A percentile compares a stretch with the other conserved stretches of the same genome.
phyloP scores from a whole-genome alignment of 1,140 invertebrate species.

The Trypoxylus dichotomus region DNA sequence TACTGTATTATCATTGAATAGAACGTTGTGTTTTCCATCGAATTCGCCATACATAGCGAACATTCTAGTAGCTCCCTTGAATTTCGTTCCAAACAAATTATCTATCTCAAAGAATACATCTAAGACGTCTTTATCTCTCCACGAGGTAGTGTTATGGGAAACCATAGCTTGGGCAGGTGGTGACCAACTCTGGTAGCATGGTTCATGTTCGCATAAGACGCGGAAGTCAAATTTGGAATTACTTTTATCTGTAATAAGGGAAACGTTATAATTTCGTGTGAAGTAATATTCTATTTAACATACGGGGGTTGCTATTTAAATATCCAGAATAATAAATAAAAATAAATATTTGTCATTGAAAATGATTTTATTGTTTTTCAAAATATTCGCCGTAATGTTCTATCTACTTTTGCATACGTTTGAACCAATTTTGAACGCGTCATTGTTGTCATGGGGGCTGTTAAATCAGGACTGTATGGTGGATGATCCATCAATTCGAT shows the following conservation, averaged over 20 bases:
- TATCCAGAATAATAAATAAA: no score
- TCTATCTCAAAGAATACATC: constrained; percentile 68
- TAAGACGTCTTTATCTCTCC: constrained; percentile 65
- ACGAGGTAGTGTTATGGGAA: constrained; percentile 55
- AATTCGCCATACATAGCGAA: constrained; percentile 69
- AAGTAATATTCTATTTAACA: no score
- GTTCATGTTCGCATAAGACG: constrained; percentile 59
- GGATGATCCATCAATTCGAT: no score
- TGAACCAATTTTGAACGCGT: no score
- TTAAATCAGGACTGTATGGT: no score
- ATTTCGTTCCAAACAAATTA: constrained; percentile 66
- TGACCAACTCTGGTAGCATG: constrained; percentile 72
- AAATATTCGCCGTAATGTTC: no score
- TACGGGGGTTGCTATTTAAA: no score
- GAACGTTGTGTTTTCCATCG: constrained; percentile 61
- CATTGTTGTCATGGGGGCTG: no score
- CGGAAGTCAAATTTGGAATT: constrained; percentile 36
- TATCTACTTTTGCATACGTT: no score
- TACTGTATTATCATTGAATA: constrained; percentile 70
- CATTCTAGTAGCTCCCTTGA: constrained; percentile 60
- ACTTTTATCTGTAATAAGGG: neutral
- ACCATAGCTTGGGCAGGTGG: constrained; percentile 66
- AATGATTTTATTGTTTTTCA: no score
- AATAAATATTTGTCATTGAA: no score
- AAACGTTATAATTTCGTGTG: neutral